Evolutionary conservation across 1,140 invertebrate genomes (phyloP), one percentile per base, ranked within the genome.

Genomic region (Archivesica marissinica): DNA sequence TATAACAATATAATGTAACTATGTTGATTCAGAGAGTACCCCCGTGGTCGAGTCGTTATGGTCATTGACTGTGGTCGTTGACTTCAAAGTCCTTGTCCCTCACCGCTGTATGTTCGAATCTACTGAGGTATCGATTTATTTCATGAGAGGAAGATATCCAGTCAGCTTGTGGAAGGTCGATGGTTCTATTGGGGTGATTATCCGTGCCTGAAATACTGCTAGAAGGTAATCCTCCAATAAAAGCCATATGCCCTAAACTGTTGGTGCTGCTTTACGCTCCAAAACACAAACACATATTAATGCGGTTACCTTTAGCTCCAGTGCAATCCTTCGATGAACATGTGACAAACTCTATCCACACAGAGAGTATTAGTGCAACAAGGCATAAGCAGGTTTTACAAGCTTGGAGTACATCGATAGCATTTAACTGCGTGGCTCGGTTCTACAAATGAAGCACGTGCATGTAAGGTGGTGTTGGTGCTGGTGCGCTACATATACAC

Each of bases 331-430:
- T 35, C 15, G 74, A 38, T 17, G 74, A 59, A 28, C 74, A 79
- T 28, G 0, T 25, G 6, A 66, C 17, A 25, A 68, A 25, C 52
- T 79, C 77, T n/a, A 35, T 47, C 77, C 77, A 79, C 13, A 79
- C 30, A 33, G 59, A 44, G 9, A 52, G 38, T 33, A 79, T 4
- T n/a, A 50, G 17, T 2, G 54, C 77, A 23, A 79, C 23, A 11
- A 79, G 28, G 38, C 44, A 41, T n/a, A 79, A 33, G 2, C 6
- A 1, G 30, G 77, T 79, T 35, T 79, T 79, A 15, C n/a, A 47
- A 15, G 39, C 35, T 47, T 79, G 77, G 3, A 66, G 11, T 23
- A 79, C 25, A 47, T 79, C 77, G 11, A 79, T 66, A 0, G 77
- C 77, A 33, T 64, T 79, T 13, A 66, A 50, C 1, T 59, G 59